phyloP scores from a whole-genome alignment of 2,113 vertebrate genomes.

The Hypanus sabinus region DNA sequence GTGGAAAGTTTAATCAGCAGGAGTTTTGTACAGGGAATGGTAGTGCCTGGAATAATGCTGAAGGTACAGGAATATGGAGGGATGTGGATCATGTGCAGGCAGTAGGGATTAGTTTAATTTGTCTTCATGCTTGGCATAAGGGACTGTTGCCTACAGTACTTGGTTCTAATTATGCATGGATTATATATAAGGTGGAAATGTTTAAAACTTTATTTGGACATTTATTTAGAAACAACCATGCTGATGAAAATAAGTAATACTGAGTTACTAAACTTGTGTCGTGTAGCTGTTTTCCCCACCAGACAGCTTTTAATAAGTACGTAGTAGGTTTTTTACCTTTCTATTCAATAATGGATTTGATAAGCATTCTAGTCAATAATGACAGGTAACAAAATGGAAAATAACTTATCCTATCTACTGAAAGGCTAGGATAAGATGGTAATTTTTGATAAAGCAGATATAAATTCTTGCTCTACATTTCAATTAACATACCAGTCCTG shows the following conservation, averaged over 20 bases:
- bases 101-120: no score
- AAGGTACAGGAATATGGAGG: no score
- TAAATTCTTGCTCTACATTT: background rate
- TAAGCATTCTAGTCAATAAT: background rate
- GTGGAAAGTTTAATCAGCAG: no score
- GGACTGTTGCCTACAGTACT: no score
- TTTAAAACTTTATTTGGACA: background rate
- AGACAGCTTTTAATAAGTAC: background rate
- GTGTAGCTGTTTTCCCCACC: background rate
- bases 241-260: background rate
- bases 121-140: no score
- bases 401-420: background rate
- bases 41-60: no score
- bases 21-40: no score
- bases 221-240: background rate
- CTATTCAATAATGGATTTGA: no score
- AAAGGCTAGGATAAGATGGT: background rate
- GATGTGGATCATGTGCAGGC: no score
- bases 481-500: background rate
- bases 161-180: background rate
- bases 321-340: background rate
- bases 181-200: background rate
- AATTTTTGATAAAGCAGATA: background rate
- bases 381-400: background rate
- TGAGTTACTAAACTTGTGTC: background rate